Evolutionary conservation across 2,888 invertebrate genomes (phyloP).

Genomic region (Limnephilus lunatus): DNA sequence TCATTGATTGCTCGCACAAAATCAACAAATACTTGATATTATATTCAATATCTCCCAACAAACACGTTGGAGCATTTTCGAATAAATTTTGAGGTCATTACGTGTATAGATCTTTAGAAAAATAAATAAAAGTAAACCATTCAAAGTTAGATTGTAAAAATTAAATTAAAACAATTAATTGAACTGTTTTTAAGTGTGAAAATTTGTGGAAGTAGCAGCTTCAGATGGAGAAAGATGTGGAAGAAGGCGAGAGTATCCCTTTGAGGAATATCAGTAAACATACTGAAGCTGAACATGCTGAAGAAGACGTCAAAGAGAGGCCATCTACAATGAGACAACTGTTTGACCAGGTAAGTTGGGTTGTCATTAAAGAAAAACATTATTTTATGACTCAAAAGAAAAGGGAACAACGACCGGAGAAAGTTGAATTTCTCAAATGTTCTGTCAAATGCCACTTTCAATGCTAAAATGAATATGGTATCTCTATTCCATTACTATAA

Average conservation of each 20-base stretch:
- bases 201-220: neutral
- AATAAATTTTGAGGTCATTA: neutral
- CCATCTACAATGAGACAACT: neutral
- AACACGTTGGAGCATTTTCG: neutral
- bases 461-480: no score
- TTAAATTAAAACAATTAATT: neutral
- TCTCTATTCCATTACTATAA: no score
- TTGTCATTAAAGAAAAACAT: neutral
- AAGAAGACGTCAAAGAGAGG: neutral
- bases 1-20: neutral
- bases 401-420: neutral
- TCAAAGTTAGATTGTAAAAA: neutral
- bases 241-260: neutral
- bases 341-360: neutral
- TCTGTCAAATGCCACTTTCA: neutral
- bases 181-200: neutral
- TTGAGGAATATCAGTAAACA: neutral
- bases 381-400: neutral
- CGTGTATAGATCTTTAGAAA: neutral
- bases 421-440: neutral
- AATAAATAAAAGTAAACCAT: neutral
- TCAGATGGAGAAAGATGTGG: neutral
- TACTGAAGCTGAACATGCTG: neutral
- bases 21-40: neutral
- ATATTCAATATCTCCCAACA: neutral